phyloP scores from a whole-genome alignment of 2,888 invertebrate species.

The Agrotis exclamationis region DNA sequence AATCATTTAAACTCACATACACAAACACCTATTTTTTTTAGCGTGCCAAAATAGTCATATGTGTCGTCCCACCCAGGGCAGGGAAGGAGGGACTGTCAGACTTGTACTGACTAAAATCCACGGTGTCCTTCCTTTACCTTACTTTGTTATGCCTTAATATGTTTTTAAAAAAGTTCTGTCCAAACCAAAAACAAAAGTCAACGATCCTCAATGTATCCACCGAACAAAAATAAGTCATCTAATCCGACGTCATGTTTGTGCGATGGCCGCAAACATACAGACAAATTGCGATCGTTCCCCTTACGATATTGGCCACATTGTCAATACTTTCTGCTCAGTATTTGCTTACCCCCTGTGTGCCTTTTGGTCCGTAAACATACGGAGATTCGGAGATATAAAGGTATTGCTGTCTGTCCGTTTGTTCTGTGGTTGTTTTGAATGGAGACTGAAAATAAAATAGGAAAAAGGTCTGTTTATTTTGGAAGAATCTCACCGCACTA shows the following conservation, averaged over 20 bases:
- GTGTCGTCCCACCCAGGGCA: too few species aligned
- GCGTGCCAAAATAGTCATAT: too few species aligned
- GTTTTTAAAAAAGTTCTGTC: too few species aligned
- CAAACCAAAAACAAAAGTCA: conserved; percentile 16
- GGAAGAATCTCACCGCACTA: too few species aligned
- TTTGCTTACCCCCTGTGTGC: conserved; percentile 56
- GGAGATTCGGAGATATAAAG: conserved; percentile 32
- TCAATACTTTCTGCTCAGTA: conserved; percentile 54
- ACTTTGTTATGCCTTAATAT: too few species aligned
- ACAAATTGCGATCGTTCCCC: conserved; percentile 59
- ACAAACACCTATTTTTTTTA: too few species aligned
- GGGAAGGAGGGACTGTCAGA: too few species aligned
- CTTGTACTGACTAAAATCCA: too few species aligned
- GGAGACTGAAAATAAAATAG: not conserved
- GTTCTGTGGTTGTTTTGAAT: conserved; percentile 24
- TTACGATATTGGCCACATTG: conserved; percentile 62
- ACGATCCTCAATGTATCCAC: conserved; percentile 17
- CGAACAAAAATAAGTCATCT: conserved; percentile 44
- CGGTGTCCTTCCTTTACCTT: too few species aligned
- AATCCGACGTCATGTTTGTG: conserved; percentile 56
- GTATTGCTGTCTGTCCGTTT: conserved; percentile 32
- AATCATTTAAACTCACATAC: too few species aligned
- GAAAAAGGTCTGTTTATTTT: not conserved
- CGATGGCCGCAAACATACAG: conserved; percentile 54
- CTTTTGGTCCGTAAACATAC: conserved; percentile 57